A percentile compares a stretch with the other conserved stretches of the same genome.
These are phyloP conservation scores for Malacoraja senta DNA, from an alignment of 2,797 vertebrate species.

Conservation along the genomic window DNA sequence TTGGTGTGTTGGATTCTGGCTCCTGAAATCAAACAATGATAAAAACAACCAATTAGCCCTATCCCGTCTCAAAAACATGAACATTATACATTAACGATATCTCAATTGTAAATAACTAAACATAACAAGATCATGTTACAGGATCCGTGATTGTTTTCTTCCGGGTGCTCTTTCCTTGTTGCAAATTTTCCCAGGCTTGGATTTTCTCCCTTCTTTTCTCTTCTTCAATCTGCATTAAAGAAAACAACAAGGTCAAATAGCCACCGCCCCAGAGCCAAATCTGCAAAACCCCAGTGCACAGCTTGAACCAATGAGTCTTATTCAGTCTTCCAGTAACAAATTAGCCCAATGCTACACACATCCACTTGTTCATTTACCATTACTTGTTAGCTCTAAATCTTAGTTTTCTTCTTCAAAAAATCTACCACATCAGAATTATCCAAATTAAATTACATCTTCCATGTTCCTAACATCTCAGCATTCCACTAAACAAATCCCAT, in stretches of 20 bases:
- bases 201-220: constrained; percentile 81
- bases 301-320: no score
- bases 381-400: background rate
- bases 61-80: no score
- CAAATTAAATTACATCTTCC: background rate
- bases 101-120: background rate
- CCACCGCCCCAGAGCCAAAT: no score
- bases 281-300: no score
- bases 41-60: background rate
- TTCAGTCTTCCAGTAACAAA: background rate
- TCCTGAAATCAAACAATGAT: constrained; percentile 45
- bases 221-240: constrained; percentile 70
- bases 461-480: no score
- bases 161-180: constrained; percentile 76
- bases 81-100: background rate
- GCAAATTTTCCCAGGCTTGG: constrained; percentile 80
- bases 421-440: background rate
- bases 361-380: background rate
- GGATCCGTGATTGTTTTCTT: constrained; percentile 52
- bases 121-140: constrained; percentile 51
- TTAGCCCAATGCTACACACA: background rate
- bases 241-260: background rate
- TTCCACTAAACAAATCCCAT: background rate
- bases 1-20: constrained; percentile 56
- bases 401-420: background rate